Percentiles rank a stretch among this genome's conserved stretches.
Evolutionary conservation across 2,113 vertebrate species (phyloP).

Genomic region (Toxotes chatareus): DNA sequence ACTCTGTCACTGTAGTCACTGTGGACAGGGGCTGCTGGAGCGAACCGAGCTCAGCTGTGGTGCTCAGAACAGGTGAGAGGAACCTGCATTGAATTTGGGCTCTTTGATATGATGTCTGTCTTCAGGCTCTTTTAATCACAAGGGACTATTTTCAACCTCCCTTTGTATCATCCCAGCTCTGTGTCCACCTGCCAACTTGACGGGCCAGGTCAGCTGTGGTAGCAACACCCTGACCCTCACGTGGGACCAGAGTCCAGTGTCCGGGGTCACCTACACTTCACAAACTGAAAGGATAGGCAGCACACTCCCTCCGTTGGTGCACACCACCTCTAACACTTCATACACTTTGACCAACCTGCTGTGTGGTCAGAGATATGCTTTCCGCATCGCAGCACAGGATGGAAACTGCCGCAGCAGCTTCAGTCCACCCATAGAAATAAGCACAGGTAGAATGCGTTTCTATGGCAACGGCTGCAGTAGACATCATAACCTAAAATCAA

Average conservation of each 20-base stretch:
- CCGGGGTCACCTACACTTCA: conserved; percentile 57
- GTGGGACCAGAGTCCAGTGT: conserved; percentile 60
- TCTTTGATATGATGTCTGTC: not conserved
- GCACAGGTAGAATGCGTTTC: conserved; percentile 70
- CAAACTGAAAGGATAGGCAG: conserved; percentile 23
- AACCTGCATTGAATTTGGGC: not conserved
- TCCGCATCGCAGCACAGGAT: conserved; percentile 60
- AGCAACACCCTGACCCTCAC: conserved; percentile 60
- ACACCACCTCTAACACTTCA: conserved; percentile 42
- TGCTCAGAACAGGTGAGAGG: conserved; percentile 68
- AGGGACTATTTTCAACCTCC: not conserved
- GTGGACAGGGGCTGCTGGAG: conserved; percentile 71
- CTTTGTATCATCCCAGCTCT: conserved; percentile 53
- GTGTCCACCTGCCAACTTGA: conserved; percentile 70
- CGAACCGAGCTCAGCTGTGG: conserved; percentile 47
- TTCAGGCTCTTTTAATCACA: not conserved
- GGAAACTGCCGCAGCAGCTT: conserved; percentile 65
- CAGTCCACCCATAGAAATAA: conserved; percentile 57
- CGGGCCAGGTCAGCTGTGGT: conserved; percentile 54
- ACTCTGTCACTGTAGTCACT: conserved; percentile 70
- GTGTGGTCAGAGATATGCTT: conserved; percentile 72
- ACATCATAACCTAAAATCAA: not conserved
- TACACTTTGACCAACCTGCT: conserved; percentile 44
- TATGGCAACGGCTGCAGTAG: conserved; percentile 6
- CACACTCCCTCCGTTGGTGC: not conserved